Base-by-base conservation (phyloP, 2,113 vertebrate genomes). In the Cyanistes caeruleus region DNA sequence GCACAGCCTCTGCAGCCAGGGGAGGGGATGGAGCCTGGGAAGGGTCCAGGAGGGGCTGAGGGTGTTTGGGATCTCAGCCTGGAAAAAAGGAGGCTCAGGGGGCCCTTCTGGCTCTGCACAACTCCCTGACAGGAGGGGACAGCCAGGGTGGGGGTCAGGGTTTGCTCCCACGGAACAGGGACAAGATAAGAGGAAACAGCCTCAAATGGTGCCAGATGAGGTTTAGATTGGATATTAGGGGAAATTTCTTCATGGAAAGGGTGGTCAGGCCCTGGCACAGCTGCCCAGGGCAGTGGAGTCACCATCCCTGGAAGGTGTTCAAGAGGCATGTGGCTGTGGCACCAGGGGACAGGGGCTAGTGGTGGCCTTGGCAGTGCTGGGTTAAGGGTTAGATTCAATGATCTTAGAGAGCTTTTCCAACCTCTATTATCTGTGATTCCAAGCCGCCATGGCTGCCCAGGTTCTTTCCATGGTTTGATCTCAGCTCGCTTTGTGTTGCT, bases 101-200 rank as follows among this genome's bases (percentile, higher is more conserved):
- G 4, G 1, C 7, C n/a, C 46, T 20, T 31, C 1, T 49, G 4
- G 5, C 21, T n/a, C 63, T 62, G 15, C 31, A 48, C 55, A 83
- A 9, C 6, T 48, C 63, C 30, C 62, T 62, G 70, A 13, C 46
- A 53, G 53, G 39, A 83, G 11, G 11, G 16, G 7, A 2, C 39
- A 48, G 30, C 7, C 1, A 2, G 62, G 16, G 16, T 17, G 52
- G 2, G 27, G 3, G 2, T 46, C 1, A 0, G 46, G 23, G 24
- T 75, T 11, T 75, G 55, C 53, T 83, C 17, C 23, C 24, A 23
- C n/a, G 11, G 21, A 55, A 48, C 17, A 62, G 41, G 25, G 28
- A 62, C 48, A 55, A 25, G 21, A 48, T 0, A 2, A 76, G 30
- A 55, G 25, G 41, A 4, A 69, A 28, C 0, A 2, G 48, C 39